Base-by-base conservation (phyloP, 2,888 invertebrate genomes). In the Phaedon cochleariae region DNA sequence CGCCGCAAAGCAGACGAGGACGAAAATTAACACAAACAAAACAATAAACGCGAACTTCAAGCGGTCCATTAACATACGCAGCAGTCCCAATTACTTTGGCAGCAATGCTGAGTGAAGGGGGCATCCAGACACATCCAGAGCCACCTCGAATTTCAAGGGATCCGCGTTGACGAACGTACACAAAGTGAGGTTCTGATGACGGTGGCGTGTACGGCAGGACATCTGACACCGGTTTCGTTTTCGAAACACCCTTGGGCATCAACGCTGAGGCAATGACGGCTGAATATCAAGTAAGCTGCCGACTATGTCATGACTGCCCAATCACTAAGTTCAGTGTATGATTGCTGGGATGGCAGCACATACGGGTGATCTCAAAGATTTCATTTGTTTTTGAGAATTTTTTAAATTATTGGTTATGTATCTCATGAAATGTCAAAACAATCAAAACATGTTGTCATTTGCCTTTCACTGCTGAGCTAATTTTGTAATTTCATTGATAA, bases 11-110 rank as follows among this genome's bases (percentile, higher is more conserved):
- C 62, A 59, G 64, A 62, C 66, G 61, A 61, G 54, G 60, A 64
- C 58, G 62, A 29, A 67, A 70, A 70, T 70, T 70, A 65, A 70
- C 67, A 67, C 69, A 67, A 65, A 67, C 69, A 65, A 70, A 70
- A 70, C 69, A 70, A 67, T 70, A 70, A 67, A 67, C 65, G 57
- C 45, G 45, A 57, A 46, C 57, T 45, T 57, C 41, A 57, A 57
- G 57, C 41, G 57, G 37, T 18, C 18, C 21, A 57, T 57, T 57
- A 57, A 57, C 57, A 57, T 57, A 57, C 46, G 45, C 57, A 57
- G 46, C 57, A 45, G 41, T 57, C 46, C 26, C 41, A 46, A 57
- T 57, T 57, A 57, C 26, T 57, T 45, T 45, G 26, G 45, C 37
- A 29, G 20, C 41, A 12, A 41, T 41, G 41, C 4, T 21, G 12